phyloP scores from a whole-genome alignment of 1,140 invertebrate genomes.

The Agraylea sexmaculata region DNA sequence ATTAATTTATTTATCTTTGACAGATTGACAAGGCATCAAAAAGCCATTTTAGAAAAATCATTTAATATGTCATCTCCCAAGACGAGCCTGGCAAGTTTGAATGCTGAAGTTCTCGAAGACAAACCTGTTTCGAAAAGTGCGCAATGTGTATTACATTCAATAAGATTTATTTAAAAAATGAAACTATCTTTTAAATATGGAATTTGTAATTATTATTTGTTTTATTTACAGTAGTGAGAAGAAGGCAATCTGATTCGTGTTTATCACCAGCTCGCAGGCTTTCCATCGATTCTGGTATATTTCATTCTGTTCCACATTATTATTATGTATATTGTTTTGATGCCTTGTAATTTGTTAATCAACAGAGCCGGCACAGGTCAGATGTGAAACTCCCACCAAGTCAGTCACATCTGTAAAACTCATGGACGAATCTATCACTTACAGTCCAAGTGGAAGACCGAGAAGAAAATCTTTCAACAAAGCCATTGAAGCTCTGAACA shows the following conservation, averaged over 20 bases:
- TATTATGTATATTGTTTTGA: neutral
- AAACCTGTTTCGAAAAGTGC: neutral
- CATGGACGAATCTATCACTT: conserved; percentile 10
- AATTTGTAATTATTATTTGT: conserved; percentile 1
- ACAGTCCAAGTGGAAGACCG: conserved; percentile 20
- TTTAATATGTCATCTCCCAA: conserved; percentile 22
- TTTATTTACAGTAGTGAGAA: neutral
- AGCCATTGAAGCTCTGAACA: conserved; percentile 33
- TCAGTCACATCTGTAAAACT: neutral
- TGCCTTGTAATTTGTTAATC: neutral
- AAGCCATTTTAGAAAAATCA: conserved; percentile 24
- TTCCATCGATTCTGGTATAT: conserved; percentile 6
- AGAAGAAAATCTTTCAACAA: conserved; percentile 33
- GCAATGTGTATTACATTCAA: neutral
- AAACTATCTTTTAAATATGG: neutral
- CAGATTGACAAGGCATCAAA: conserved; percentile 31
- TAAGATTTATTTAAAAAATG: neutral
- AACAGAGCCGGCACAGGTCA: conserved; percentile 7
- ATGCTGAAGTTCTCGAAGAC: conserved; percentile 10
- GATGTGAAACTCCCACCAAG: neutral
- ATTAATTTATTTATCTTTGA: neutral
- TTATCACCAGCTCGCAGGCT: conserved; percentile 3
- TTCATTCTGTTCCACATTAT: neutral
- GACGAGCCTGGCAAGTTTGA: neutral
- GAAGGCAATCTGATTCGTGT: neutral